phyloP scores from a whole-genome alignment of 2,113 vertebrate genomes.

The Anoura caudifer region DNA sequence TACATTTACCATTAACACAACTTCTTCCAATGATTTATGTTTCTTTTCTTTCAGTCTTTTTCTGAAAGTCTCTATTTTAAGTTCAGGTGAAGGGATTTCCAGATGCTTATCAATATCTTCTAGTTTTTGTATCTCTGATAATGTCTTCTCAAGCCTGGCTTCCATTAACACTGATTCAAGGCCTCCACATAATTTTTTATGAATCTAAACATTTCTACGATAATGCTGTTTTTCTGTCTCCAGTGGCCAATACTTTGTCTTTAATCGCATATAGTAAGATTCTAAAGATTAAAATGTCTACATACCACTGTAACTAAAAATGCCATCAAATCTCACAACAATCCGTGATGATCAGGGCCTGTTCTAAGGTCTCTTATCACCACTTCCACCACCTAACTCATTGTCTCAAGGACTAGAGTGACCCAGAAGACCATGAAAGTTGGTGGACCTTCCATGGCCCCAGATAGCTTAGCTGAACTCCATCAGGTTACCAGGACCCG shows the following conservation, averaged over 20 bases:
- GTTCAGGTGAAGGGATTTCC: not conserved
- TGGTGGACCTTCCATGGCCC: fast-evolving
- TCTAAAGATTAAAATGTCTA: not conserved
- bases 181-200: not conserved
- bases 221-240: not conserved
- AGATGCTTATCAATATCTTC: not conserved
- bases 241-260: not conserved
- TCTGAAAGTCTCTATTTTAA: not conserved
- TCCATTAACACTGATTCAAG: not conserved
- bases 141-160: not conserved
- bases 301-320: not conserved
- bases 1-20: not conserved
- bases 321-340: not conserved
- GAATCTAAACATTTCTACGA: not conserved
- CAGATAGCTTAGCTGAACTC: not conserved
- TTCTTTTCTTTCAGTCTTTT: not conserved
- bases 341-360: not conserved
- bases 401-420: not conserved
- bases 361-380: not conserved
- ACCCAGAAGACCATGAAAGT: not conserved
- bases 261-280: not conserved
- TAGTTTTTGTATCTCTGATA: not conserved
- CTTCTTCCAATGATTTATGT: not conserved
- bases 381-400: not conserved
- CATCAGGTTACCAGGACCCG: not conserved